A percentile compares a stretch with the other conserved stretches of the same genome.
Evolutionary conservation across 1,140 invertebrate species (phyloP).

Genomic region (Panulirus ornatus): DNA sequence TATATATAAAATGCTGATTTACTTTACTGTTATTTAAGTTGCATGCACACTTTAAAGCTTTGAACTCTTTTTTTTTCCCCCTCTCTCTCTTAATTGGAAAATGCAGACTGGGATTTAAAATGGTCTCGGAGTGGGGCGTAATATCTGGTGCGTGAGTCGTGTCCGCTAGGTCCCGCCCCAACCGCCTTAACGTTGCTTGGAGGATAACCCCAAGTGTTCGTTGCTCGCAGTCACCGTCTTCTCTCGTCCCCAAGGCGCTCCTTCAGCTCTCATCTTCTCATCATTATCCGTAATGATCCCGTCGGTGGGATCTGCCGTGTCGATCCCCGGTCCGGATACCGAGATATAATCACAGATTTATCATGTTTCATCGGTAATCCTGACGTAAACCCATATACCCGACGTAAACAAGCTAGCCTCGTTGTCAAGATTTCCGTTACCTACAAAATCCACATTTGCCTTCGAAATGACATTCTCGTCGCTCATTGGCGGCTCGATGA

Average conservation of each 20-base stretch:
- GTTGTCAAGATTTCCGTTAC: constrained; percentile 54
- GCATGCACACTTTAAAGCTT: constrained; percentile 52
- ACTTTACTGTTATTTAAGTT: constrained; percentile 30
- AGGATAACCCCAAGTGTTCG: too few species aligned
- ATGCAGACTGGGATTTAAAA: constrained; percentile 58
- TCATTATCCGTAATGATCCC: background rate
- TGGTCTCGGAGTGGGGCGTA: constrained; percentile 38
- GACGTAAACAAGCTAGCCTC: constrained; percentile 50
- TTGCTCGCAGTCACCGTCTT: background rate
- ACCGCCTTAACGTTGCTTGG: too few species aligned
- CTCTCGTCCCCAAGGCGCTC: background rate
- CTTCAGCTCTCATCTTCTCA: background rate
- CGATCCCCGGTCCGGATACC: background rate
- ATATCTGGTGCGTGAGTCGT: background rate
- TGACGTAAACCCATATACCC: constrained; percentile 29
- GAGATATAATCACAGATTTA: constrained; percentile 47
- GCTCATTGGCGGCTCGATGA: constrained; percentile 32
- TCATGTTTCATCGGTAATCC: constrained; percentile 39
- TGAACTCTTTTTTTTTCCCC: too few species aligned
- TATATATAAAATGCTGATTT: constrained; percentile 25
- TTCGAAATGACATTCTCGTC: constrained; percentile 22
- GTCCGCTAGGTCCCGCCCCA: too few species aligned
- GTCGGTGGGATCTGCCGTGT: background rate
- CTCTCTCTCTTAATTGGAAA: constrained; percentile 63
- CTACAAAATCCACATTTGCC: constrained; percentile 46